Conservation (phyloP, 23 tunicate genomes). For the Styela plicata region DNA sequence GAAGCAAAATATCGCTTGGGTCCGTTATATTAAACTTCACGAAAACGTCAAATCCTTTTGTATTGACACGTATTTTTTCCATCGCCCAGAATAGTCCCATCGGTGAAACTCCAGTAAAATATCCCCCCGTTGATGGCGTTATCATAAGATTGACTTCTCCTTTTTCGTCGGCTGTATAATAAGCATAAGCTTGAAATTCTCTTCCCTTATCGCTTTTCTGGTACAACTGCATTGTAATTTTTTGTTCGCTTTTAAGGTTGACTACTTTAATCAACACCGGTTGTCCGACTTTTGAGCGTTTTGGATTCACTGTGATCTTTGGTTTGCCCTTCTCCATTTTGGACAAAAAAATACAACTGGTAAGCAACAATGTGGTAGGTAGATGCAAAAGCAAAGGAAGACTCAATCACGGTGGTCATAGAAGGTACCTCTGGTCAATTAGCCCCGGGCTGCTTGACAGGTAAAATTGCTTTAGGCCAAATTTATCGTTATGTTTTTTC, state of each 20-base stretch:
- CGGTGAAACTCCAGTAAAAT: constrained; percentile 23
- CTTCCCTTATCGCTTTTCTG: neutral
- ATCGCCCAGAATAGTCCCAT: constrained; percentile 30
- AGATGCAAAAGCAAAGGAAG: too few species aligned
- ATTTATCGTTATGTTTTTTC: too few species aligned
- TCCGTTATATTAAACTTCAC: neutral
- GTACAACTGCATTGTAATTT: neutral
- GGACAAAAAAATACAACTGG: too few species aligned
- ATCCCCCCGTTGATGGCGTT: constrained; percentile 19
- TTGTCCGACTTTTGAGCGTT: neutral
- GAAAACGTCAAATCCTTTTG: neutral
- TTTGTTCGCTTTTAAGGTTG: neutral
- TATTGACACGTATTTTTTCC: neutral
- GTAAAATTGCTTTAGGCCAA: too few species aligned
- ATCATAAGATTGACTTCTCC: neutral
- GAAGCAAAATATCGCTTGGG: neutral
- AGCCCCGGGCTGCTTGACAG: too few species aligned
- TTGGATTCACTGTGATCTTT: neutral
- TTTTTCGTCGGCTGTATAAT: neutral
- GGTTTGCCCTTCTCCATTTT: neutral
- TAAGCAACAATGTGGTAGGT: too few species aligned
- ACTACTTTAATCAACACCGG: neutral
- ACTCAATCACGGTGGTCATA: too few species aligned
- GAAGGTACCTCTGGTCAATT: too few species aligned
- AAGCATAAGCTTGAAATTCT: constrained; percentile 4